These are phyloP conservation scores for Aplysina aerophoba DNA, from an alignment of 37 sponge, comb jelly and placozoan species.

Conservation along the genomic window DNA sequence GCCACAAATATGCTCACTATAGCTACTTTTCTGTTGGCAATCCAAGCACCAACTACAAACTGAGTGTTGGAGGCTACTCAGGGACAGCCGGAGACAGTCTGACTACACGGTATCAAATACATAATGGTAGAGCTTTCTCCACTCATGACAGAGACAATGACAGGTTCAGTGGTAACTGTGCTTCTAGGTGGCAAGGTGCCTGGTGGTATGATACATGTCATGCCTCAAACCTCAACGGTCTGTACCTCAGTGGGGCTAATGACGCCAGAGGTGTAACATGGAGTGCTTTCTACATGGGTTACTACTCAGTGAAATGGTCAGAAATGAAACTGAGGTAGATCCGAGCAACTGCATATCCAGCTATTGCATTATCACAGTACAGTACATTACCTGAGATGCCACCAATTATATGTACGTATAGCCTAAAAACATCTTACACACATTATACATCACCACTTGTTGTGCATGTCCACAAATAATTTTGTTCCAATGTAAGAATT, in stretches of 20 bases:
- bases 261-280: not conserved
- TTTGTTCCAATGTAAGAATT: too few relatives aligned
- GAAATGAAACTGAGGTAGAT: slow-evolving; percentile 18
- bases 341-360: too few relatives aligned
- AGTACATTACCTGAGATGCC: too few relatives aligned
- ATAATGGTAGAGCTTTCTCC: slow-evolving; percentile 26
- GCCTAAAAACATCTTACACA: too few relatives aligned
- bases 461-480: too few relatives aligned
- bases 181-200: slow-evolving; percentile 15
- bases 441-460: too few relatives aligned
- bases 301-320: slow-evolving; percentile 13
- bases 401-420: too few relatives aligned
- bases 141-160: slow-evolving; percentile 32
- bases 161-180: not conserved
- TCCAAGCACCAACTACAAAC: not conserved
- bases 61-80: slow-evolving; percentile 17
- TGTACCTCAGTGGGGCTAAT: not conserved
- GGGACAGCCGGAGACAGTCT: slow-evolving; percentile 30
- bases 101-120: too few relatives aligned
- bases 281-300: not conserved
- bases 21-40: not conserved
- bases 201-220: slow-evolving; percentile 36
- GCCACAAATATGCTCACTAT: slow-evolving; percentile 11
- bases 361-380: too few relatives aligned
- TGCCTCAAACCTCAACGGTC: slow-evolving; percentile 36